Evolutionary conservation across 30 jellyfish, hydroid and myxozoan species (phyloP).

Genomic region (Calvadosia cruxmelitensis): DNA sequence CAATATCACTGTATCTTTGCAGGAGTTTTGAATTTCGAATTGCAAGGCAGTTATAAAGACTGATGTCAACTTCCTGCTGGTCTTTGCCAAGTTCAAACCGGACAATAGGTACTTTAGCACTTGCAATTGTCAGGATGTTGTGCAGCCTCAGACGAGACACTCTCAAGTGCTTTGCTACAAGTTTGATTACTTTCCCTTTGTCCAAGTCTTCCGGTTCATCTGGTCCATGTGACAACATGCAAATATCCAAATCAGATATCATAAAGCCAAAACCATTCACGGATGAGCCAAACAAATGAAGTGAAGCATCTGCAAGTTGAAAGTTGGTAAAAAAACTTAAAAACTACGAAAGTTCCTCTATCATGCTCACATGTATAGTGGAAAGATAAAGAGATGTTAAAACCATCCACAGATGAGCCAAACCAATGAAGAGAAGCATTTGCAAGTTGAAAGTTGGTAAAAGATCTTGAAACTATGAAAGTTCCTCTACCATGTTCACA

Average conservation of each 20-base stretch:
- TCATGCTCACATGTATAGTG: no score
- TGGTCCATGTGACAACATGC: constrained; percentile 20
- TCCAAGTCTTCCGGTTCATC: constrained; percentile 27
- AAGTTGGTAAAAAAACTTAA: no score
- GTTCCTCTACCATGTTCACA: no score
- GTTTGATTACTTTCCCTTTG: constrained; percentile 2
- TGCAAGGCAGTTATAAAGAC: constrained; percentile 64
- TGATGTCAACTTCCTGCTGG: constrained; percentile 60
- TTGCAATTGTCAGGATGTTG: constrained; percentile 23
- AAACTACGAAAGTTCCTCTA: no score
- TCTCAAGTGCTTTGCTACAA: constrained; percentile 19
- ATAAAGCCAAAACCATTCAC: constrained; percentile 68
- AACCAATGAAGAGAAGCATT: neutral
- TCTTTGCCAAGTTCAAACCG: constrained; percentile 16
- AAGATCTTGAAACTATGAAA: no score
- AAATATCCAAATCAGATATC: constrained; percentile 68
- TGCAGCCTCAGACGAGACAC: neutral
- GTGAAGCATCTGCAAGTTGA: constrained; percentile 9
- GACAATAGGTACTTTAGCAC: constrained; percentile 82
- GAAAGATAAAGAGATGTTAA: no score
- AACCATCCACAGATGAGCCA: neutral
- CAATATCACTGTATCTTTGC: constrained; percentile 28
- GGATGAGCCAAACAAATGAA: constrained; percentile 71
- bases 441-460: neutral
- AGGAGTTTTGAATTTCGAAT: constrained; percentile 43